phyloP scores from a whole-genome alignment of 1,140 invertebrate species.

The Euschistus heros region DNA sequence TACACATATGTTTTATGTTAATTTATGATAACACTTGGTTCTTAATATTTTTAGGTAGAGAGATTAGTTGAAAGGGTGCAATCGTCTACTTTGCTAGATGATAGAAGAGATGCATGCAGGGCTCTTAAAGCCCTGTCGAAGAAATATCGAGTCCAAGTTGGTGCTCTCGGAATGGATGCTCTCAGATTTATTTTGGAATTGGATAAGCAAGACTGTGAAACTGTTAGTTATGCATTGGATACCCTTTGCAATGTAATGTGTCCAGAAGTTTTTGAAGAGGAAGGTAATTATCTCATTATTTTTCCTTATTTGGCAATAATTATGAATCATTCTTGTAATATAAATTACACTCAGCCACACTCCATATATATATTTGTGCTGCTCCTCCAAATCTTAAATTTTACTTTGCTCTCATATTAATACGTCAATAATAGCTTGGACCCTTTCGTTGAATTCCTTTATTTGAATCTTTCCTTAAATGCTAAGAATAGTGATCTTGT shows the following conservation, averaged over 20 bases:
- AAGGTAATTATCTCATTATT: slow-evolving; percentile 42
- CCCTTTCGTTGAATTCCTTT: no score
- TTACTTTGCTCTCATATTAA: no score
- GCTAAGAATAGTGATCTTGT: no score
- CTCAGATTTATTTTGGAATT: slow-evolving; percentile 65
- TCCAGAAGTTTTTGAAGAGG: slow-evolving; percentile 71
- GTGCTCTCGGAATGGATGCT: slow-evolving; percentile 86
- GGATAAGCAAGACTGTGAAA: slow-evolving; percentile 81
- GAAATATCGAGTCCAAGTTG: slow-evolving; percentile 90
- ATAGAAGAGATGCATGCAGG: slow-evolving; percentile 89
- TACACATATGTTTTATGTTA: not conserved
- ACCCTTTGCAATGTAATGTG: slow-evolving; percentile 84
- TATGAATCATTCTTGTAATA: no score
- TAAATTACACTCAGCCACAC: no score
- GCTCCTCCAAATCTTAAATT: no score
- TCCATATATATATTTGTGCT: no score
- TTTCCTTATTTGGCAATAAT: no score
- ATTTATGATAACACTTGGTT: not conserved
- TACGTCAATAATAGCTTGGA: no score
- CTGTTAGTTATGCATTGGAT: slow-evolving; percentile 82
- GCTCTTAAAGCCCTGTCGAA: slow-evolving; percentile 87
- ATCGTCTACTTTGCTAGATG: slow-evolving; percentile 86
- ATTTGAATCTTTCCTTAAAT: no score
- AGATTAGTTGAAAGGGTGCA: slow-evolving; percentile 80
- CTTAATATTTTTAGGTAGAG: slow-evolving; percentile 60